Evolutionary conservation across 2,113 vertebrate species (phyloP), one percentile per base, ranked within the genome.

Genomic region (Oryzias javanicus): DNA sequence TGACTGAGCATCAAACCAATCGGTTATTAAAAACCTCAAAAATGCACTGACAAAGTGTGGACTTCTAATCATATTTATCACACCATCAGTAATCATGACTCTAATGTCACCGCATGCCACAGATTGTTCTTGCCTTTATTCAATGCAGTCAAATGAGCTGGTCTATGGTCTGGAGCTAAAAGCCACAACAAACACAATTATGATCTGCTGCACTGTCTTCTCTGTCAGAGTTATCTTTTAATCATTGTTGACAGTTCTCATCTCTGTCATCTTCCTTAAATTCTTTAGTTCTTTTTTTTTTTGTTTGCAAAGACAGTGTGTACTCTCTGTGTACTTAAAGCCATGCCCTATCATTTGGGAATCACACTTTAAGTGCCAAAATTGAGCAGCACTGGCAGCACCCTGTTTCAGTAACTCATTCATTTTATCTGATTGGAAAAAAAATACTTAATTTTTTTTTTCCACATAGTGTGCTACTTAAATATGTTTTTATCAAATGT

Each of bases 221-320:
- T 62, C n/a, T n/a, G 12, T 40, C 29, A 53, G 29, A 16, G 6
- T 5, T 49, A 14, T 66, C 41, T 46, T 49, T 64, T 6, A 18
- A 40, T 46, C 24, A 49, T 51, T 17, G 8, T 47, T 72, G 29
- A 65, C 17, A 67, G 14, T 16, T 27, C n/a, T 17, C 44, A 47
- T 50, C 14, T 20, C 62, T 25, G 0, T 20, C 24, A 42, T 53
- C 53, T 14, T 46, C 27, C 46, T 25, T 47, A 18, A 29, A 16
- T 50, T 22, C 22, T 51, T 25, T 47, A 18, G 24, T 14, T 48
- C 18, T 19, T 51, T 50, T 24, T 45, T 19, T 61, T 10, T 63
- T 46, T n/a, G n/a, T n/a, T 55, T 47, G 14, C 16, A 15, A 42
- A 42, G 17, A 56, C 8, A 12, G 35, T 42, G 20, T 51, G 22